Conservation (phyloP, 2,888 invertebrate species). For the Capitulum mitella region DNA sequence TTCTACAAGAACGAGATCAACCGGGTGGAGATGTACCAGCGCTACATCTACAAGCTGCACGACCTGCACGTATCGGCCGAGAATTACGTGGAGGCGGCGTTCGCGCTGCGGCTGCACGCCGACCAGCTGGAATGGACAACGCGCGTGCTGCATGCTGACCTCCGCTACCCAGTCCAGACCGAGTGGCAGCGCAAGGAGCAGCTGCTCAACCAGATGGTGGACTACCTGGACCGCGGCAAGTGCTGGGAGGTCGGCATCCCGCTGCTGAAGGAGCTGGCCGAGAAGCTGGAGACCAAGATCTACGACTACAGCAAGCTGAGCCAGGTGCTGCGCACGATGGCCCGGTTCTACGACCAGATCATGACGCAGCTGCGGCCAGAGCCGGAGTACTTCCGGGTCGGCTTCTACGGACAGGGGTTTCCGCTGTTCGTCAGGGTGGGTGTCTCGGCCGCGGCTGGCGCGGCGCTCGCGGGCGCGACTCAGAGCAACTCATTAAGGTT, state of each 20-base stretch:
- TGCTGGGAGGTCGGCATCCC: conserved; percentile 95
- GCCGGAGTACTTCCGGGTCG: conserved; percentile 91
- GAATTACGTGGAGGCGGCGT: conserved; percentile 90
- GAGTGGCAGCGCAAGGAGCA: conserved; percentile 86
- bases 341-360: conserved; percentile 85
- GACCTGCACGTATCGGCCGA: conserved; percentile 84
- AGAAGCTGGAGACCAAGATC: conserved; percentile 73
- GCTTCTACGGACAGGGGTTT: conserved; percentile 87
- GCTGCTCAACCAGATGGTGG: conserved; percentile 61
- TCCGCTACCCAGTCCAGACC: conserved; percentile 57
- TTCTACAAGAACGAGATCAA: conserved; percentile 95
- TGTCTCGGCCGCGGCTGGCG: background rate
- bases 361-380: conserved; percentile 78
- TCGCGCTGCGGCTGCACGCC: conserved; percentile 87
- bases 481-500: too few species aligned
- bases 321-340: conserved; percentile 72
- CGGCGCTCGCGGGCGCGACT: too few species aligned
- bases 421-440: conserved; percentile 86
- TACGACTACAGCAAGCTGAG: conserved; percentile 84
- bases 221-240: conserved; percentile 89
- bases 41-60: conserved; percentile 90
- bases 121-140: conserved; percentile 74
- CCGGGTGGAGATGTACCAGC: conserved; percentile 88
- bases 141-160: conserved; percentile 41
- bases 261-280: conserved; percentile 77